phyloP scores from a whole-genome alignment of 2,113 vertebrate species.

The Tachuris rubrigastra region DNA sequence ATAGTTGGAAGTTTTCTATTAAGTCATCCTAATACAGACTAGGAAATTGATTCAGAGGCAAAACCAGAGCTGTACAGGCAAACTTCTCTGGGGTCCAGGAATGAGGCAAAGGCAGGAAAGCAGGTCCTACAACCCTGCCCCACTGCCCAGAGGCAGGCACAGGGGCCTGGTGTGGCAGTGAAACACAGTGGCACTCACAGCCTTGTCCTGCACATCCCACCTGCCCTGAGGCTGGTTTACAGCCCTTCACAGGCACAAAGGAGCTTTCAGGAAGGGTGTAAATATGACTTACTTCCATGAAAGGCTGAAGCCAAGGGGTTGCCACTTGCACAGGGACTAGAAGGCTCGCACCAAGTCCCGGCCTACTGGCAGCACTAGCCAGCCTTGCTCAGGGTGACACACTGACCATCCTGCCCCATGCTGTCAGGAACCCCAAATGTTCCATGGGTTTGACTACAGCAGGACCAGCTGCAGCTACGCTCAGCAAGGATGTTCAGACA shows the following conservation, averaged over 20 bases:
- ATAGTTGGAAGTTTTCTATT: background rate
- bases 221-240: background rate
- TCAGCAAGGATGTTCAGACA: background rate
- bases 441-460: background rate
- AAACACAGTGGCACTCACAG: background rate
- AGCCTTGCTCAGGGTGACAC: background rate
- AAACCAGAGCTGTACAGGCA: background rate
- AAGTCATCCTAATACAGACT: background rate
- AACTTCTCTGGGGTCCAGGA: background rate
- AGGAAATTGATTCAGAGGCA: background rate
- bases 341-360: fast-evolving
- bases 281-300: background rate
- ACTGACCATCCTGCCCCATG: background rate
- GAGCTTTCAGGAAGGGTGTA: background rate
- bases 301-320: background rate
- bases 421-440: background rate
- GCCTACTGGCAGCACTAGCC: fast-evolving
- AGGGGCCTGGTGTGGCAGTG: background rate
- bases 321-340: background rate
- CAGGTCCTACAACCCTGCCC: background rate
- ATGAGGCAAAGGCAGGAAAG: background rate
- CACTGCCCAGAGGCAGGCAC: background rate
- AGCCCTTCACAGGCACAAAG: background rate
- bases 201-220: background rate
- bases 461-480: background rate